These are phyloP conservation scores for Naso thynnoides DNA, from an alignment of 2,797 vertebrate species.

Conservation along the genomic window DNA sequence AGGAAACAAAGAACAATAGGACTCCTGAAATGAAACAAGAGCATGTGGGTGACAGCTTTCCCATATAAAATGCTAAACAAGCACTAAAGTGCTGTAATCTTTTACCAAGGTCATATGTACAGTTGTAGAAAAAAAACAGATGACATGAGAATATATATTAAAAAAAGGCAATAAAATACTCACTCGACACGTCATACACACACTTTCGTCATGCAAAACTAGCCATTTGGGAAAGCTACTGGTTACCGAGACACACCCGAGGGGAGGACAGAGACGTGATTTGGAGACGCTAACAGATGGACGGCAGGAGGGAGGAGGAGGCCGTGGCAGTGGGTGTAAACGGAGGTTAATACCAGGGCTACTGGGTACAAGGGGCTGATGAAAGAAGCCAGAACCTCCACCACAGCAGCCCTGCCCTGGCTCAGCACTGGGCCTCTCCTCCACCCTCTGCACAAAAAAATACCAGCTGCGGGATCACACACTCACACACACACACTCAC, in stretches of 20 bases:
- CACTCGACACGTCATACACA: slow-evolving; percentile 64
- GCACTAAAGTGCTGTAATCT: slow-evolving; percentile 54
- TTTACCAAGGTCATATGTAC: slow-evolving; percentile 63
- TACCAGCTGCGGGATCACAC: slow-evolving; percentile 59
- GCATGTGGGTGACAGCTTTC: slow-evolving; percentile 51
- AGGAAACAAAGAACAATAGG: slow-evolving; percentile 63
- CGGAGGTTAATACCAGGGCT: slow-evolving; percentile 68
- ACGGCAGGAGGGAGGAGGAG: slow-evolving; percentile 31
- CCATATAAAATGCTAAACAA: slow-evolving; percentile 61
- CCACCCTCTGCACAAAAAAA: slow-evolving; percentile 64
- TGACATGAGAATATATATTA: slow-evolving; percentile 55
- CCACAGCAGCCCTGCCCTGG: slow-evolving; percentile 61
- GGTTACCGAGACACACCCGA: slow-evolving; percentile 53
- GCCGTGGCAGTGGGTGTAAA: slow-evolving; percentile 40
- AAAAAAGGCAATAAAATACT: slow-evolving; percentile 50
- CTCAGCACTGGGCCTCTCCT: slow-evolving; percentile 48
- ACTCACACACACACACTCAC: slow-evolving; percentile 11
- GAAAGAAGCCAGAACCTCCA: slow-evolving; percentile 55
- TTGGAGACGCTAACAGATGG: slow-evolving; percentile 43
- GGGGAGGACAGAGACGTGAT: slow-evolving; percentile 40
- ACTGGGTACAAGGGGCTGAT: slow-evolving; percentile 33
- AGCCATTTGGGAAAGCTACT: slow-evolving; percentile 53
- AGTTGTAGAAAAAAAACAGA: slow-evolving; percentile 49
- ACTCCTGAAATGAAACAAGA: slow-evolving; percentile 65
- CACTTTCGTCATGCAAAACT: slow-evolving; percentile 66